Conservation (phyloP, 2,888 invertebrate species). For the Octodonta nipae region DNA sequence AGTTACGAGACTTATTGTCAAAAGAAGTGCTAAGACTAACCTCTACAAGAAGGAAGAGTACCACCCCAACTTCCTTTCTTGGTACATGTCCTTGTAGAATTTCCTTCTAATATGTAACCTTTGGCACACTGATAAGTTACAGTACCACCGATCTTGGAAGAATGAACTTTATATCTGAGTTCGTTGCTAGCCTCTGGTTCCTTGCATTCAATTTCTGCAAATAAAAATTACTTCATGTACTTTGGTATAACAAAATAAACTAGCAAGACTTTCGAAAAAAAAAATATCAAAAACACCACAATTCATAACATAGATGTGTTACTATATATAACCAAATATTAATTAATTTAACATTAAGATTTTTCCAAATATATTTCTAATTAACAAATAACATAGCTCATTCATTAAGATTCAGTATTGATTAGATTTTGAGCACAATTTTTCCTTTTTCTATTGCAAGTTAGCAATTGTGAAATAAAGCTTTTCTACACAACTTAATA, state of each 20-base stretch:
- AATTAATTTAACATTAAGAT: too few species aligned
- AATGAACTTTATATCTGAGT: conserved; percentile 45
- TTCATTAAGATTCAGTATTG: too few species aligned
- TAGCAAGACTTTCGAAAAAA: conserved; percentile 5
- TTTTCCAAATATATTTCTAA: too few species aligned
- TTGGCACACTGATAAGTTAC: conserved; percentile 73
- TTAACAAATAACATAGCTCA: too few species aligned
- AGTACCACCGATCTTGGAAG: conserved; percentile 63
- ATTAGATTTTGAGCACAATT: too few species aligned
- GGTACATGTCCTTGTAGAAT: conserved; percentile 61
- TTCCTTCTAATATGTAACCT: conserved; percentile 67
- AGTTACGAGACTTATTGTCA: too few species aligned
- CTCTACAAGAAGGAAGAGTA: conserved; percentile 61
- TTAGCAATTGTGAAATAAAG: too few species aligned
- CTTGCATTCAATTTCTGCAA: conserved; percentile 68
- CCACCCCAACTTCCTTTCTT: conserved; percentile 74
- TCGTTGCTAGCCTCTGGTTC: conserved; percentile 52
- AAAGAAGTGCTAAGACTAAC: conserved; percentile 36
- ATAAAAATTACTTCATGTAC: too few species aligned
- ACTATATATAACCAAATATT: too few species aligned
- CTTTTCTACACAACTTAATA: too few species aligned
- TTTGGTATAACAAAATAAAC: conserved; percentile 5
- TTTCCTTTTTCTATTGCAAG: too few species aligned
- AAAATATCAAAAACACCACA: neutral
- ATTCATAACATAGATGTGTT: neutral